Evolutionary conservation across 2,113 vertebrate species (phyloP), one percentile per base, ranked within the genome.

Genomic region (Archilochus colubris): DNA sequence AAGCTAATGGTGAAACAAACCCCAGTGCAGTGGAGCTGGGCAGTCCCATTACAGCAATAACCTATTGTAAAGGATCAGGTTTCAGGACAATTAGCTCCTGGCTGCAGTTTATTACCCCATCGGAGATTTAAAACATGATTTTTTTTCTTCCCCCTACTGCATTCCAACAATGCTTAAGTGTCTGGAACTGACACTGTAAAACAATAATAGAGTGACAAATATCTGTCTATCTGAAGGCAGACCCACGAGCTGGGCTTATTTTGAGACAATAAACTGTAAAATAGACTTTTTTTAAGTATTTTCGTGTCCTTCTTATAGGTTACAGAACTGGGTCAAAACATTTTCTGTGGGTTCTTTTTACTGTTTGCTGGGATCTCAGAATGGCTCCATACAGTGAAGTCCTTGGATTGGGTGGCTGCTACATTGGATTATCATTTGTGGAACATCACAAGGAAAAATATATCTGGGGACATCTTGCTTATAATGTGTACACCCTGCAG

Each of bases 61-160:
- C 97, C 97, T 95, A 97, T 97, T 98, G 97, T 97, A 98, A 98
- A 97, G 97, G 97, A 97, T 98, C 98, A 61, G n/a, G 96, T 98
- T 98, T 98, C 98, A 98, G 97, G 97, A 98, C 97, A 98, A 98
- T 98, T 98, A 98, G 98, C 98, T 98, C 97, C 98, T 98, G 98
- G 97, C 97, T 97, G 88, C 96, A 97, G 93, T 98, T 98, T 98
- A 98, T 98, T 97, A 97, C 97, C 97, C 97, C 97, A 97, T 97
- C 96, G 93, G 97, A 98, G 98, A 98, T 97, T 98, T 98, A 98
- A 98, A 98, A 97, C 96, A 96, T 96, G 96, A 97, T 89, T 96
- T 90, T 75, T 75, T 95, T 88, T 61, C 72, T 61, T 57, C 85
- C 88, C 94, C 93, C 87, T 68, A 94, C 95, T 98, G 94, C 98